phyloP scores from a whole-genome alignment of 2,797 vertebrate species.

The Leuciscus waleckii region DNA sequence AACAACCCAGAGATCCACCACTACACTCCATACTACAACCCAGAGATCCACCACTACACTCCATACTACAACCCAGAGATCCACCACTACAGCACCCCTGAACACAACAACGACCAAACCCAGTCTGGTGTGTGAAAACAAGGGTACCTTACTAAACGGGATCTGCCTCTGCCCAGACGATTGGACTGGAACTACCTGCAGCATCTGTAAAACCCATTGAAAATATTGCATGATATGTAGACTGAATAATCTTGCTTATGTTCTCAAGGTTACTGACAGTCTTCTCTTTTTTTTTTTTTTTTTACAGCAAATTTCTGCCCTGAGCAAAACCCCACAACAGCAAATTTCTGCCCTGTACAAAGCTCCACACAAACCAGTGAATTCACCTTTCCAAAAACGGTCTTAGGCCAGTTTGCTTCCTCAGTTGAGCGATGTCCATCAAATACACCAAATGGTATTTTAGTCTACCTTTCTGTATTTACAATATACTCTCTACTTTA shows the following conservation, averaged over 20 bases:
- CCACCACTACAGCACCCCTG: not conserved
- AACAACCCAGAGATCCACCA: not conserved
- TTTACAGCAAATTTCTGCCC: slow-evolving; percentile 16
- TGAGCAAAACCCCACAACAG: not conserved
- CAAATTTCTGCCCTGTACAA: not conserved
- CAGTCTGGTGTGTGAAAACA: not conserved
- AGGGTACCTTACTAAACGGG: not conserved
- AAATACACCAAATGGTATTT: slow-evolving; percentile 14
- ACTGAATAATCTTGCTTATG: not conserved
- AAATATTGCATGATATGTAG: not conserved
- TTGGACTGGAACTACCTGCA: slow-evolving; percentile 2
- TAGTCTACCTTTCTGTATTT: not conserved
- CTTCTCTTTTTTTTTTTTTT: not conserved
- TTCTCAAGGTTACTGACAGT: not conserved
- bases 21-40: too few relatives aligned
- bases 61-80: not conserved
- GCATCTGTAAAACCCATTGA: not conserved
- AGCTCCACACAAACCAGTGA: accelerated
- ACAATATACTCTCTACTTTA: not conserved
- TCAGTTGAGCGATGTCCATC: not conserved
- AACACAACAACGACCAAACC: not conserved
- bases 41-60: not conserved
- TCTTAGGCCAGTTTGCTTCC: slow-evolving; percentile 28
- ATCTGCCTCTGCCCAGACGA: slow-evolving; percentile 8
- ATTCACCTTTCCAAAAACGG: slow-evolving; percentile 8